Evolutionary conservation across 2,888 invertebrate species (phyloP), one percentile per base, ranked within the genome.

Genomic region (Dryobotodes eremita): DNA sequence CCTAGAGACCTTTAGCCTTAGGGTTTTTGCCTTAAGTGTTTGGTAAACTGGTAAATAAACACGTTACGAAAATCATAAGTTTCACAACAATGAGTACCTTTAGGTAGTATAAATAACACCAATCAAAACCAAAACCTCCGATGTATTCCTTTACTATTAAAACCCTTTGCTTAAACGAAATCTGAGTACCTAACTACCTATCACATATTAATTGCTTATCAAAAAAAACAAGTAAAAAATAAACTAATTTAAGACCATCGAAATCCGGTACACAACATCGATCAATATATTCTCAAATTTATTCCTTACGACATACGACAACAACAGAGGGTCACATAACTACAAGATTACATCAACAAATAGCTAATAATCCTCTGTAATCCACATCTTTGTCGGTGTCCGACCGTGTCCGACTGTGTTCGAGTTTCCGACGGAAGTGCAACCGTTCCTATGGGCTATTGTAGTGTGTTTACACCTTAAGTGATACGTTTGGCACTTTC

Each of bases 391-490:
- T 68, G 73, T 74, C 80, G 80, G 80, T 23, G 68, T 46, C 55
- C 20, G 55, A 50, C 55, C 15, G 79, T 53, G 68, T 50, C 46
- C 46, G 48, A 8, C n/a, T 0, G 20, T 53, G 75, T 68, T 61
- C 64, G 71, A 7, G 2, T n/a, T 23, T 15, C 81, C 71, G 72
- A 55, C 85, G 85, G 85, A 83, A 85, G 71, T 75, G 57, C 46
- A 0, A 26, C 53, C 61, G 36, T 6, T 3, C 46, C 5, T 57
- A 10, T 53, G 53, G 20, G n/a, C 31, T 42, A 55, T 84, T 82
- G 80, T 82, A 17, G 15, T 26, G 11, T 71, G 73, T 82, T 82
- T 84, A 80, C 61, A 55, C 31, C 8, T 55, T 48, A 53, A 53
- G 42, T 69, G 80, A 79, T 72, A 55, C 11, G 23, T 59, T 71